phyloP scores from a whole-genome alignment of 2,888 invertebrate species.

The Spodoptera littoralis region DNA sequence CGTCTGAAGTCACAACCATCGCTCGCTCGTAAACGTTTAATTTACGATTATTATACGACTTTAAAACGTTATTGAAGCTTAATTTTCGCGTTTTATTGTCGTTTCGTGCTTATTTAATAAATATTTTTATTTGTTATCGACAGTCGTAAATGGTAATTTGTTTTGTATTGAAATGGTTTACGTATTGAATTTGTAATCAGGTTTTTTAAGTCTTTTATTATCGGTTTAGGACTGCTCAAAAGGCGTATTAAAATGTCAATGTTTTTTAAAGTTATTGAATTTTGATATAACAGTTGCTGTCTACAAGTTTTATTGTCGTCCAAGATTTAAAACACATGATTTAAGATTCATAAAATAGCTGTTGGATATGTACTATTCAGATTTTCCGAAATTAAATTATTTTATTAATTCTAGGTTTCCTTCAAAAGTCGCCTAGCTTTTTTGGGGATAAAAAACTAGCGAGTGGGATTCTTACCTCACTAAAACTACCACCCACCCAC shows the following conservation, averaged over 20 bases:
- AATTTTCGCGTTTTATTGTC: slow-evolving; percentile 78
- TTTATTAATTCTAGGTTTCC: too few species aligned
- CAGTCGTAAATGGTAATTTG: slow-evolving; percentile 69
- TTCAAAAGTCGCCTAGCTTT: too few species aligned
- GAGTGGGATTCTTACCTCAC: too few species aligned
- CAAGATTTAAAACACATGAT: too few species aligned
- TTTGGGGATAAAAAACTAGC: too few species aligned
- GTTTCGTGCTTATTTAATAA: slow-evolving; percentile 77
- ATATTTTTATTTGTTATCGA: slow-evolving; percentile 60
- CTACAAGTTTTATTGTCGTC: too few species aligned
- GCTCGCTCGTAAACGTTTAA: slow-evolving; percentile 59
- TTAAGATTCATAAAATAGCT: too few species aligned
- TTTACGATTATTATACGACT: slow-evolving; percentile 78
- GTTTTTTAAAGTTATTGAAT: too few species aligned
- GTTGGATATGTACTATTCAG: too few species aligned
- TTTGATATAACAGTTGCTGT: too few species aligned
- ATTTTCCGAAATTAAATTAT: too few species aligned
- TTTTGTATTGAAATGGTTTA: slow-evolving; percentile 61
- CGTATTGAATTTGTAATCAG: slow-evolving; percentile 53
- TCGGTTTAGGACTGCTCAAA: slow-evolving; percentile 3
- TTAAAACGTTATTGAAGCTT: slow-evolving; percentile 75
- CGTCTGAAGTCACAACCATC: slow-evolving; percentile 65
- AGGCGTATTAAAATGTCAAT: slow-evolving; percentile 11
- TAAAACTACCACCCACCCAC: too few species aligned
- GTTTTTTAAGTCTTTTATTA: slow-evolving; percentile 31